Base-by-base conservation (phyloP, 2,888 invertebrate species). In the Eledona agricola region DNA sequence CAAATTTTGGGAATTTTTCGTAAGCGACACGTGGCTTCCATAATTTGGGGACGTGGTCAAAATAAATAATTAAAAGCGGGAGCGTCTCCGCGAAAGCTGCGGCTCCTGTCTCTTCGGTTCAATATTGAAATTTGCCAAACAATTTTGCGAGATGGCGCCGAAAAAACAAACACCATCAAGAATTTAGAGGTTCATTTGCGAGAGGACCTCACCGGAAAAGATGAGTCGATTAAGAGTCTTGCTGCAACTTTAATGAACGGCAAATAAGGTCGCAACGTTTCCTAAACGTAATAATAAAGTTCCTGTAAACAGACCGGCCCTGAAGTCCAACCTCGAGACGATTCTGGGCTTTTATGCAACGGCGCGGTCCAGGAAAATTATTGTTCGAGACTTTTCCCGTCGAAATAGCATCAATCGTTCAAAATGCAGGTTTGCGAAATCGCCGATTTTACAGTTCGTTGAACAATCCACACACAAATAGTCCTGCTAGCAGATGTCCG, bases 81-180 rank as follows among this genome's bases (percentile, higher is more conserved):
- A n/a, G n/a, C n/a, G n/a, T n/a, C n/a, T n/a, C n/a, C n/a, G n/a
- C n/a, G n/a, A n/a, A n/a, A n/a, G n/a, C n/a, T n/a, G n/a, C n/a
- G n/a, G n/a, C 40, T 37, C n/a, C 19, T 25, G 20, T 32, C 25
- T 32, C 46, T 31, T 26, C 15, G 22, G 32, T 40, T 40, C 43
- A 32, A 42, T 50, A 42, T 50, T 50, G 50, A 50, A 42, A 50
- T 50, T 50, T 50, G 50, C 5, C 50, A 50, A 50, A 50, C 50
- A 50, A 25, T 29, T 17, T 29, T 32, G 12, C 16, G 28, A 45
- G 25, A 7, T 15, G 17, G 11, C 32, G 23, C 26, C 32, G 25
- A 50, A 50, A 50, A 50, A 40, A 42, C 50, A 50, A 50, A 50
- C 40, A 50, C 17, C 50, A 50, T 50, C 32, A 42, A 50, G 26